phyloP scores from a whole-genome alignment of 2,113 vertebrate species.

The Protomyctophum bolini region DNA sequence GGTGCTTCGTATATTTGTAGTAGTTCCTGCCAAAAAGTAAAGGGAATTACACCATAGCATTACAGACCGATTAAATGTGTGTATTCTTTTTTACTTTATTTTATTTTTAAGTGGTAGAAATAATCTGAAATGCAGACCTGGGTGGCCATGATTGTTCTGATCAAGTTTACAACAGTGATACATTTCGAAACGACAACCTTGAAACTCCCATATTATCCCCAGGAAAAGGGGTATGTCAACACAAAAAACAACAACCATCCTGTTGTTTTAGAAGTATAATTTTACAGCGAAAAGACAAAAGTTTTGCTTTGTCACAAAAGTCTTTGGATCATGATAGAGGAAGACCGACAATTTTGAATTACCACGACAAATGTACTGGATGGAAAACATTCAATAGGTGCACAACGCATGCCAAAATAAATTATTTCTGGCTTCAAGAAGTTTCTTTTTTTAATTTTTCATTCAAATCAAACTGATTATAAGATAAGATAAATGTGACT shows the following conservation, averaged over 20 bases:
- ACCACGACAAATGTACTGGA: background rate
- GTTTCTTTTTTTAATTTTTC: background rate
- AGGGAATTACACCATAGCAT: background rate
- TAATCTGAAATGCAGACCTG: background rate
- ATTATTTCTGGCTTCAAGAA: background rate
- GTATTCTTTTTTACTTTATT: background rate
- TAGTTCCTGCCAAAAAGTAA: conserved; percentile 1
- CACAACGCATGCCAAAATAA: background rate
- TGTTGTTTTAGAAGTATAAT: too few species aligned
- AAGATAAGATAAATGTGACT: background rate
- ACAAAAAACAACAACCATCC: background rate
- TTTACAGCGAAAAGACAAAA: too few species aligned
- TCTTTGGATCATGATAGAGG: background rate
- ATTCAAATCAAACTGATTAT: too few species aligned
- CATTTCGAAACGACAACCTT: background rate
- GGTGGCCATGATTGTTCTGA: background rate
- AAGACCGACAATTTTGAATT: background rate
- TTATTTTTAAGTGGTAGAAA: background rate
- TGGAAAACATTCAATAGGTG: background rate
- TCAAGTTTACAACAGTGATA: conserved; percentile 5
- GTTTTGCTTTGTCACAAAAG: too few species aligned
- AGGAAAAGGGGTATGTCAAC: conserved; percentile 1
- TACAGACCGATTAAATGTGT: background rate
- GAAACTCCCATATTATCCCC: background rate
- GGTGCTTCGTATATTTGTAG: background rate